Base-by-base conservation (phyloP, 2,797 vertebrate species). In the Galaxias olidus region DNA sequence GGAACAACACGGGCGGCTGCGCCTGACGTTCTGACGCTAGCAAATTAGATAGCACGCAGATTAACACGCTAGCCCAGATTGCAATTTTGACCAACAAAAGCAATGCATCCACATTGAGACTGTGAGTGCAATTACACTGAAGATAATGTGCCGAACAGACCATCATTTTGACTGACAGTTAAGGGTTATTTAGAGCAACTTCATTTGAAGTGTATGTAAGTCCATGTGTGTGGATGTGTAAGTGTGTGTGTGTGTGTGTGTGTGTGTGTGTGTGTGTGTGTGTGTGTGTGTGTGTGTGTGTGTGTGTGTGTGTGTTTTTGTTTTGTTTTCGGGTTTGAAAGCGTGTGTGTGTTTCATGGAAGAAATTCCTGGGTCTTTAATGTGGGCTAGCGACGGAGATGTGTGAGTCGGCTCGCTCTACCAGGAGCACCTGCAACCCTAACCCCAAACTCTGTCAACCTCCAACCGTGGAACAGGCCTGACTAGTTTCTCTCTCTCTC, bases 381-480 rank as follows among this genome's bases (percentile, higher is more conserved):
- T 65, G 69, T 59, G 68, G 61, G 72, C 66, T 65, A 62, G 40
- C 40, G 14, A 43, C 5, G n/a, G 47, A 48, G 11, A 47, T 50
- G 69, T 64, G 49, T 47, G n/a, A n/a, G 56, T 30, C 11, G 13
- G 14, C 4, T 18, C 14, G 19, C 41, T 70, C 53, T 72, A 49
- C 49, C 4, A 61, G 52, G 19, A 60, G 18, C 59, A 10, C 17
- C 51, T 18, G 15, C 0, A 52, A 58, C 55, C 44, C 46, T 17
- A 49, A 68, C 59, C 6, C 30, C 30, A 30, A 30, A 30, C 53
- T 61, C 17, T 59, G 50, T 46, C 61, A 65, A 56, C 30, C 1
- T 1, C 46, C 53, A 40, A 17, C 52, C 49, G 19, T 63, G 58
- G 74, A 84, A 79, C 71, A n/a, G 66, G 80, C 60, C 74, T 4